Evolutionary conservation across 2,113 vertebrate genomes (phyloP), one percentile per base, ranked within the genome.

Genomic region (Psettodes erumei): DNA sequence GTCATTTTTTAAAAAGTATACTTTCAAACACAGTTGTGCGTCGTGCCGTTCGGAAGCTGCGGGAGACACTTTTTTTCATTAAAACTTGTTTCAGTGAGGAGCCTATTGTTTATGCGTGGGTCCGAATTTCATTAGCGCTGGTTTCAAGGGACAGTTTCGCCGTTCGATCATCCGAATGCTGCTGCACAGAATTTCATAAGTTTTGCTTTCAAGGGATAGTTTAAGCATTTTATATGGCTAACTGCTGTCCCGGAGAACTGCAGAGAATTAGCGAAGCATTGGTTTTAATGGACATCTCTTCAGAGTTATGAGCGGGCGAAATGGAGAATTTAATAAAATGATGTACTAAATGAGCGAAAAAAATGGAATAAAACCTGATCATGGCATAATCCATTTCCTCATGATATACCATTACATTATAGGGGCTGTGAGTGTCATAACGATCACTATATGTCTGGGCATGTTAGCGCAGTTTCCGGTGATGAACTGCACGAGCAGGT

Each of bases 351-450:
- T 38, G 71, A 75, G 33, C 8, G 16, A 59, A 43, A 62, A 56
- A 43, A 62, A 56, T 58, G 30, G 37, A 68, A 61, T 84, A 68
- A 51, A 67, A 21, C 33, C 53, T 53, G 72, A 84, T 84, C 56
- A 21, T 25, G 30, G 15, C 48, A 72, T 59, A 50, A 76, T 76
- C 63, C 33, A 56, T 58, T 65, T 30, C 66, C 50, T 47, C 28
- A 62, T 80, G 47, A 71, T 58, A 18, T 8, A 73, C 53, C 32
- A 50, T 16, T 16, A 33, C 12, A 35, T 55, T 56, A 32, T 5
- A 40, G 40, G 23, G 32, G 37, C 35, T 45, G 13, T 6, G 37
- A 35, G 32, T 66, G 47, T 37, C 55, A 21, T 3, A 27, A 12
- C 23, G 28, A 53, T 53, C 60, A 23, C 43, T 47, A 50, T 25